Evolutionary conservation across 2,113 vertebrate species (phyloP).

Genomic region (Rhea pennata): DNA sequence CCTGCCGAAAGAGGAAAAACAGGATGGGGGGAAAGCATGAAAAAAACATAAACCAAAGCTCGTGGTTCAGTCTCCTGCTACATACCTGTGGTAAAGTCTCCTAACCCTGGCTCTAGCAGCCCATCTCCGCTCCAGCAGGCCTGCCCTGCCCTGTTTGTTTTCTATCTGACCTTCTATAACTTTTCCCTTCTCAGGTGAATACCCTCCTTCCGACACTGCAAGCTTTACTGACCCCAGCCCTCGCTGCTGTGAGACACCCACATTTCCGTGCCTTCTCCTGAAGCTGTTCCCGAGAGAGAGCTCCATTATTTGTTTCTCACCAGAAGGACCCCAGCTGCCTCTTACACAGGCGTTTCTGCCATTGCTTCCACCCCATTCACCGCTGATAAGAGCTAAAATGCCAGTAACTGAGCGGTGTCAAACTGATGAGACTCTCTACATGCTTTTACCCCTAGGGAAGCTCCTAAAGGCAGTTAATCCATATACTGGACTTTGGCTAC

Average conservation of each 20-base stretch:
- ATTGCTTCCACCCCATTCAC: neutral
- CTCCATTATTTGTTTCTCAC: neutral
- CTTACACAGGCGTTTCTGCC: neutral
- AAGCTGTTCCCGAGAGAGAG: neutral
- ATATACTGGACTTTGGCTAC: neutral
- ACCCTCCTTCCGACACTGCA: neutral
- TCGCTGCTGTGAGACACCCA: neutral
- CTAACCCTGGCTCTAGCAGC: neutral
- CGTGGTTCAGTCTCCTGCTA: neutral
- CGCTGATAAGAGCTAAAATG: neutral
- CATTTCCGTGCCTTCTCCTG: neutral
- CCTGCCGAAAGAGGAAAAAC: constrained; percentile 78
- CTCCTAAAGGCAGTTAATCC: neutral
- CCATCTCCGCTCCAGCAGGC: neutral
- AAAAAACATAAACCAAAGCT: neutral
- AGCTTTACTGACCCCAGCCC: neutral
- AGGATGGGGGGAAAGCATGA: neutral
- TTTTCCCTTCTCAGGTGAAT: neutral
- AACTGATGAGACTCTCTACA: neutral
- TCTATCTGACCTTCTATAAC: neutral
- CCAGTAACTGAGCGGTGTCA: neutral
- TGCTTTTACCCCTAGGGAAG: neutral
- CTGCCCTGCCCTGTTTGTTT: neutral
- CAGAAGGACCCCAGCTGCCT: neutral
- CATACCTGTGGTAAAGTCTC: neutral